phyloP scores from a whole-genome alignment of 2,797 vertebrate species.

The Pangasius macronema region DNA sequence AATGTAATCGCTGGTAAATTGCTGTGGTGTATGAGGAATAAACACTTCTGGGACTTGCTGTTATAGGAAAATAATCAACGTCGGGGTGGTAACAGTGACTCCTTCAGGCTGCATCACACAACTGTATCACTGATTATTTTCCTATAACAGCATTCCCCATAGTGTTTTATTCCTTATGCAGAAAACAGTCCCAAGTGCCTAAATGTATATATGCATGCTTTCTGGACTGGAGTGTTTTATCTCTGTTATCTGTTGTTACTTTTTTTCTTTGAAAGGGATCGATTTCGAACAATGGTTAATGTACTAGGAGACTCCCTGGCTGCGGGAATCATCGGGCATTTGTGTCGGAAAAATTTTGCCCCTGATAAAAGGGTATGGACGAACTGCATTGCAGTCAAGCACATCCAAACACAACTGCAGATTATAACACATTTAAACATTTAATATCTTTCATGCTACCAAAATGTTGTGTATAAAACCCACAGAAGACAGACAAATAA shows the following conservation, averaged over 20 bases:
- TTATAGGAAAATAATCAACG: not conserved
- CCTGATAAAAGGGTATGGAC: conserved; percentile 67
- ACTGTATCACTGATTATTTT: not conserved
- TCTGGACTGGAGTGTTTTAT: not conserved
- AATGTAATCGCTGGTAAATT: not conserved
- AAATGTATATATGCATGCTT: not conserved
- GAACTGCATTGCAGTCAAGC: not conserved
- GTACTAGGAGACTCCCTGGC: conserved; percentile 87
- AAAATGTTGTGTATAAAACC: not conserved
- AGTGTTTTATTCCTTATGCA: not conserved
- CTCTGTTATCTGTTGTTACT: not conserved
- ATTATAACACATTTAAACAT: not conserved
- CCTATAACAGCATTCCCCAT: not conserved
- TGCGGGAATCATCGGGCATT: conserved; percentile 84
- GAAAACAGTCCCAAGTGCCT: not conserved
- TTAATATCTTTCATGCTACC: not conserved
- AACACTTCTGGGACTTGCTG: not conserved
- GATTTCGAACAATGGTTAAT: conserved; percentile 88
- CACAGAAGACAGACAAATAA: not conserved
- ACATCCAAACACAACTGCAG: not conserved
- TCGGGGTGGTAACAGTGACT: not conserved
- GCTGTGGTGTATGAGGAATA: not conserved
- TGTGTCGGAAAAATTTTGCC: conserved; percentile 83
- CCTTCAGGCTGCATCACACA: not conserved
- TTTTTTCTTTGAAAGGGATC: conserved; percentile 71